Conservation (phyloP, 2,888 invertebrate species). For the Troilus luridus region DNA sequence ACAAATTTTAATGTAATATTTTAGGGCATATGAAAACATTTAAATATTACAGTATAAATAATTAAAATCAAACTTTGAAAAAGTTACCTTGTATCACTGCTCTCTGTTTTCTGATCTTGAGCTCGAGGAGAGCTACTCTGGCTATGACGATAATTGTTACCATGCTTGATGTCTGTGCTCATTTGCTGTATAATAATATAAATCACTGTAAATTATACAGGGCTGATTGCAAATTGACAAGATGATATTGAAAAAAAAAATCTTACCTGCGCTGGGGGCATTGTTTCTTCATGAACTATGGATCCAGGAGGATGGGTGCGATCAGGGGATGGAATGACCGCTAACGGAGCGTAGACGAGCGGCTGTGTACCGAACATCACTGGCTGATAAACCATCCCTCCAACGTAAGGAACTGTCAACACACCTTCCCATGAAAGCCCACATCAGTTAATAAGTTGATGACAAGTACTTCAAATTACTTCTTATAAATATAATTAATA, state of each 20-base stretch:
- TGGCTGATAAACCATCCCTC: slow-evolving; percentile 75
- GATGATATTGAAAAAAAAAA: neutral
- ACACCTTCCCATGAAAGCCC: slow-evolving; percentile 27
- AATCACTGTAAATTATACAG: too few species aligned
- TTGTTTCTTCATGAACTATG: neutral
- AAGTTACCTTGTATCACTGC: slow-evolving; percentile 52
- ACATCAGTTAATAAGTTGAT: neutral
- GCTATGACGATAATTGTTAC: neutral
- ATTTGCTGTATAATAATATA: neutral
- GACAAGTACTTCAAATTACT: neutral
- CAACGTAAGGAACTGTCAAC: slow-evolving; percentile 76
- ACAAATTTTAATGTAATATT: slow-evolving; percentile 15
- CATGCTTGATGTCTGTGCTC: neutral
- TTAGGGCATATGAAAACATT: neutral
- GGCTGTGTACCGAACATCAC: slow-evolving; percentile 72
- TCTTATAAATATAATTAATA: neutral
- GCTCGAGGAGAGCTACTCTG: neutral
- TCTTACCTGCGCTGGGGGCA: slow-evolving; percentile 29
- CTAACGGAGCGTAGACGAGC: slow-evolving; percentile 76
- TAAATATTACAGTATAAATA: neutral
- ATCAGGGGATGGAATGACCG: slow-evolving; percentile 66
- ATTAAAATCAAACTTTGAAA: neutral
- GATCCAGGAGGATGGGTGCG: neutral
- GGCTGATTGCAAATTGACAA: too few species aligned
- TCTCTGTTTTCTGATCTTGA: slow-evolving; percentile 48